These are phyloP conservation scores for Callospermophilus lateralis DNA, from an alignment of 2,113 vertebrate genomes.

Conservation along the genomic window DNA sequence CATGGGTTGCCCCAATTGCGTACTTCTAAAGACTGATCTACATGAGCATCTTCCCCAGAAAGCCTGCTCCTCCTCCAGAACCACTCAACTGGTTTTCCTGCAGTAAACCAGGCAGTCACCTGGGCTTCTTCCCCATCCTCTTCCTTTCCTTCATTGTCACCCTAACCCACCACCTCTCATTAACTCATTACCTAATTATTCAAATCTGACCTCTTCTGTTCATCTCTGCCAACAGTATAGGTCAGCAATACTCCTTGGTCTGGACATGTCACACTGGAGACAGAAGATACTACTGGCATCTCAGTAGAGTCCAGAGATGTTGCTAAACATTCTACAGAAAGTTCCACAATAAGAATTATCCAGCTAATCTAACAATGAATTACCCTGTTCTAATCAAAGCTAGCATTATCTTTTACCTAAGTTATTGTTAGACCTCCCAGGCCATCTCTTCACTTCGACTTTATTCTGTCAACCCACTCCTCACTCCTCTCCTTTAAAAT, in stretches of 20 bases:
- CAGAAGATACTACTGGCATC: neutral
- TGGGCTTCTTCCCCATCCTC: neutral
- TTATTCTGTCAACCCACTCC: too few relatives aligned
- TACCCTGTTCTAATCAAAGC: neutral
- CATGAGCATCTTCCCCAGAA: accelerated
- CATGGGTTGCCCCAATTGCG: accelerated
- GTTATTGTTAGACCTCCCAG: neutral
- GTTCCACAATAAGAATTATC: neutral
- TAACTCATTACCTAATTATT: neutral
- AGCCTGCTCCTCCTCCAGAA: accelerated
- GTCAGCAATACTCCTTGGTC: neutral
- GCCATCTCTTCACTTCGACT: neutral
- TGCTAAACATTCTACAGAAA: neutral
- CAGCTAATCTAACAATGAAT: neutral
- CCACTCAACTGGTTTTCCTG: accelerated
- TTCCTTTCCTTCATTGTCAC: accelerated
- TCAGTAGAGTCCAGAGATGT: neutral
- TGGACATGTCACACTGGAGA: neutral
- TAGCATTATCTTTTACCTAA: neutral
- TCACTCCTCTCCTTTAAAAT: too few relatives aligned
- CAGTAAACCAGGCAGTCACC: neutral
- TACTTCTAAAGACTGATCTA: neutral
- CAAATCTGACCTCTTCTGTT: neutral
- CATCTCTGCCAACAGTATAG: neutral
- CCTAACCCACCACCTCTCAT: neutral